phyloP scores from a whole-genome alignment of 2,888 invertebrate species.

The Villa cingulata region DNA sequence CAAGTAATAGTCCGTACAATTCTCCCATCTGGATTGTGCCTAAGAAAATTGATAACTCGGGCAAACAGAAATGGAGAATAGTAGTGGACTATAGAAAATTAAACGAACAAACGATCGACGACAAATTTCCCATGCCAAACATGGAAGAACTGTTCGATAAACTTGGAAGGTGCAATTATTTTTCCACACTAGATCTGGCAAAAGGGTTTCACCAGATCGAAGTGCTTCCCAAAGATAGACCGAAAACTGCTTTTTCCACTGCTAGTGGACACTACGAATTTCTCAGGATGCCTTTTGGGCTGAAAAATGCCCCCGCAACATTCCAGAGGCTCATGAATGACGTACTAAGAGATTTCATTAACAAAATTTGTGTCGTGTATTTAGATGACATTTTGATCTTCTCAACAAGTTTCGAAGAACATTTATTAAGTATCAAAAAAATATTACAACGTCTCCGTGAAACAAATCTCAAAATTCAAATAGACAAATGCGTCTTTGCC shows the following conservation, averaged over 20 bases:
- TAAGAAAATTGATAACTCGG: constrained; percentile 12
- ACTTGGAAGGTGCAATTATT: constrained; percentile 13
- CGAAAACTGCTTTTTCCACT: constrained; percentile 23
- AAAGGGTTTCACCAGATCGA: constrained; percentile 16
- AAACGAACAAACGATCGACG: constrained; percentile 15
- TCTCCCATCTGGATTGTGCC: constrained; percentile 18
- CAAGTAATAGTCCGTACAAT: constrained; percentile 15
- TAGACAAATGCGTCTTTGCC: constrained; percentile 10
- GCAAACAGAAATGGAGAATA: constrained; percentile 4
- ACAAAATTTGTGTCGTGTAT: not conserved
- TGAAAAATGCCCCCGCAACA: constrained; percentile 1
- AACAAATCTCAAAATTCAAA: too few relatives aligned
- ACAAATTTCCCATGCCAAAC: constrained; percentile 16
- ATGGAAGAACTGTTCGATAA: constrained; percentile 18
- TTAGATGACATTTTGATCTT: constrained; percentile 17
- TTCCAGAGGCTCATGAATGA: not conserved
- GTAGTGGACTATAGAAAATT: constrained; percentile 7
- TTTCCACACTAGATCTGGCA: not conserved
- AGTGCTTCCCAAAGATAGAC: constrained; percentile 14
- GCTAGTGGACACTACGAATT: constrained; percentile 23
- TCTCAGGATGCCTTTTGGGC: constrained; percentile 5
- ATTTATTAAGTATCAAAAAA: constrained; percentile 8
- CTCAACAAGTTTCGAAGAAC: constrained; percentile 11
- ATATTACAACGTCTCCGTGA: not conserved
- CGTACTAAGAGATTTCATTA: not conserved